Percentiles rank a stretch among this genome's conserved stretches.
Evolutionary conservation across 2,797 vertebrate genomes (phyloP).

Genomic region (Amblyraja radiata): DNA sequence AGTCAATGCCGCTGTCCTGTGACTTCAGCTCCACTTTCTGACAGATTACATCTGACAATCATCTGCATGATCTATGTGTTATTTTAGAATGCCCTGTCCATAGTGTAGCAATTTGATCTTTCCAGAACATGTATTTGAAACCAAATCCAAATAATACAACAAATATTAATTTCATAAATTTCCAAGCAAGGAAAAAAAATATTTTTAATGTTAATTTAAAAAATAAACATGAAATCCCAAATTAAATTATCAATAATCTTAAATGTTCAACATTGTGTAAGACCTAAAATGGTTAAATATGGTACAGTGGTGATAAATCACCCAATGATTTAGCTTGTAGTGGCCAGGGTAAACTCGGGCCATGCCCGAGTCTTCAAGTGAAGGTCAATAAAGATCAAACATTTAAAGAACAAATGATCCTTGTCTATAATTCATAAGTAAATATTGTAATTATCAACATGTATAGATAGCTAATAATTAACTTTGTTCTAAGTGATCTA

Average conservation of each 20-base stretch:
- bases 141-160: not conserved
- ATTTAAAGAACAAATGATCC: conserved; percentile 28
- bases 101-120: not conserved
- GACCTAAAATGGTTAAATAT: not conserved
- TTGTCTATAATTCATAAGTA: conserved; percentile 11
- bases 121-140: not conserved
- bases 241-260: not conserved
- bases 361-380: not conserved
- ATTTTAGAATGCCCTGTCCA: not conserved
- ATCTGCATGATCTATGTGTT: not conserved
- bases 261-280: not conserved
- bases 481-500: conserved; percentile 15
- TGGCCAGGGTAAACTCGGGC: not conserved
- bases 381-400: conserved; percentile 9
- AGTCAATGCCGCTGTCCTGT: not conserved
- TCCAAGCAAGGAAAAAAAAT: not conserved
- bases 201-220: not conserved
- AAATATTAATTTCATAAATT: not conserved
- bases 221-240: not conserved
- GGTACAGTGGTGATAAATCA: not conserved
- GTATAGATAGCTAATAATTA: conserved; percentile 28
- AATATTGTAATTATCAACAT: conserved; percentile 35
- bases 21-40: not conserved
- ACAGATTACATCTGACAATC: not conserved
- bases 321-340: not conserved